A percentile compares a stretch with the other conserved stretches of the same genome.
phyloP scores from a whole-genome alignment of 1,140 invertebrate species.

The Trachelipus rathkii region DNA sequence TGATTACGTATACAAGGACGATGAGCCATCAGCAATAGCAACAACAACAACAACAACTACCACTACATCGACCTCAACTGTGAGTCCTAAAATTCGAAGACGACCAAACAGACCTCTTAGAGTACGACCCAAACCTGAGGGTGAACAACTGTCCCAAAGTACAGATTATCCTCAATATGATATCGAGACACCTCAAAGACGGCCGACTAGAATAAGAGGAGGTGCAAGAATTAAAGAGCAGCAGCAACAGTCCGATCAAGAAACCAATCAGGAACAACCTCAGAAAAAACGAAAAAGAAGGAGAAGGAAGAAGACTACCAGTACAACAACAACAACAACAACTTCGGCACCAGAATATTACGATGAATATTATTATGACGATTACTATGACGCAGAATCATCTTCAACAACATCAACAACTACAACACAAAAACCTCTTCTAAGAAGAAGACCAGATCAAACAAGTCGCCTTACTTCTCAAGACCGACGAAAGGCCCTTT shows the following conservation, averaged over 20 bases:
- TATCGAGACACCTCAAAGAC: not conserved
- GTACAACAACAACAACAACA: not conserved
- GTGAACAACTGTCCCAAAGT: conserved; percentile 20
- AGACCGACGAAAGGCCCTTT: not conserved
- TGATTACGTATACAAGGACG: conserved; percentile 51
- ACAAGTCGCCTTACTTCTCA: not conserved
- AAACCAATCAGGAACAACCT: not conserved
- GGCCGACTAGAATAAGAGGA: not conserved
- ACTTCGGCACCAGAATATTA: not conserved
- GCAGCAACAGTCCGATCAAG: no score
- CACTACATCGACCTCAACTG: not conserved
- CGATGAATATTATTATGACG: not conserved
- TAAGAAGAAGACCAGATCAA: not conserved
- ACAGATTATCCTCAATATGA: not conserved
- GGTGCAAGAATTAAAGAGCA: not conserved
- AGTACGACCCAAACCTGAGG: conserved; percentile 4
- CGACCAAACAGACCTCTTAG: conserved; percentile 4
- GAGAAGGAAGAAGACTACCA: conserved; percentile 5
- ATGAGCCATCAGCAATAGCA: conserved; percentile 33
- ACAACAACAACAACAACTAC: conserved; percentile 41
- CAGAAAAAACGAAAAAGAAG: not conserved
- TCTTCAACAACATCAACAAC: not conserved
- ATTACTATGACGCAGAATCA: not conserved
- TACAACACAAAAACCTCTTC: not conserved
- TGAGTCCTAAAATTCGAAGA: not conserved